These are phyloP conservation scores for Cephus pygmeus DNA, from an alignment of 2,888 invertebrate genomes.

Conservation along the genomic window DNA sequence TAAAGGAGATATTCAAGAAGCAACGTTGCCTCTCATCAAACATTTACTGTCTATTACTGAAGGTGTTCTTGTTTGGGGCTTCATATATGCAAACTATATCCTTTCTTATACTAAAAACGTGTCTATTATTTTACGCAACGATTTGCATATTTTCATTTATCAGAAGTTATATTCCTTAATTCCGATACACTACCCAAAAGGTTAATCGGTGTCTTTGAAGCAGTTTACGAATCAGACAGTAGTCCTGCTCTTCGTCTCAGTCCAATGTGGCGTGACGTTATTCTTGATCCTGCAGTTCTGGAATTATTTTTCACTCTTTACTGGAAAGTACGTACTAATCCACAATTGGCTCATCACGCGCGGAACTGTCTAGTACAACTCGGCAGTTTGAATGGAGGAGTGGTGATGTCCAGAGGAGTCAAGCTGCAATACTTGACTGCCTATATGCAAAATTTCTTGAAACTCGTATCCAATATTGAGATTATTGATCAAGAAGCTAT, in stretches of 20 bases:
- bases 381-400: conserved; percentile 74
- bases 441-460: conserved; percentile 73
- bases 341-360: conserved; percentile 81
- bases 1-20: conserved; percentile 67
- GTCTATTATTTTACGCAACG: background rate
- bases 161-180: conserved; percentile 45
- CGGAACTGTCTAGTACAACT: conserved; percentile 86
- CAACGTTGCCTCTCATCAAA: conserved; percentile 73
- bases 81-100: conserved; percentile 73
- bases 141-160: background rate
- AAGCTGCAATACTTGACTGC: conserved; percentile 70
- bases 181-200: conserved; percentile 72
- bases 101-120: conserved; percentile 57
- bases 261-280: conserved; percentile 79
- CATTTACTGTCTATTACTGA: conserved; percentile 83
- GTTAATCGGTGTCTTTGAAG: conserved; percentile 78
- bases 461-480: conserved; percentile 71
- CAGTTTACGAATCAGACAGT: conserved; percentile 75
- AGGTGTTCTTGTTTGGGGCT: conserved; percentile 84
- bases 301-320: conserved; percentile 86
- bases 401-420: conserved; percentile 67
- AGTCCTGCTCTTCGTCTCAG: conserved; percentile 73
- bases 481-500: conserved; percentile 75
- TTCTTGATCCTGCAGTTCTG: conserved; percentile 79
- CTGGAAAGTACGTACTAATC: conserved; percentile 81